These are phyloP conservation scores for Melozone crissalis DNA, from an alignment of 2,113 vertebrate species.

Conservation along the genomic window DNA sequence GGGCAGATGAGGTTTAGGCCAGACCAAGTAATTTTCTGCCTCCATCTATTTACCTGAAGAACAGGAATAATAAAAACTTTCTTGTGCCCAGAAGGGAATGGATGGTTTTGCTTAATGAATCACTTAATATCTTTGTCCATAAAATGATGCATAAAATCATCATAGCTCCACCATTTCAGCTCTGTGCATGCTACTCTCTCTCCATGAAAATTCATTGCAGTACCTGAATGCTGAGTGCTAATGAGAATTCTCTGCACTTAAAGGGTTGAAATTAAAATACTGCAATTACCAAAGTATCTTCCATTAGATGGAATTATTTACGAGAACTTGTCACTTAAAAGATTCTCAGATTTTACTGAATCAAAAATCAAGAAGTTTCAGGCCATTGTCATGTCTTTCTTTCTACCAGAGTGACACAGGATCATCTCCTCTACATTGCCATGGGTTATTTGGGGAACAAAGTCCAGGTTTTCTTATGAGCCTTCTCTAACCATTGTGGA, in stretches of 20 bases:
- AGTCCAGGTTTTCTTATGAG: not conserved
- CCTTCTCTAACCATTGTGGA: not conserved
- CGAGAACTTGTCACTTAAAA: constrained; percentile 48
- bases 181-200: not conserved
- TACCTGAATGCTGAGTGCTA: not conserved
- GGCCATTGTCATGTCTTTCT: not conserved
- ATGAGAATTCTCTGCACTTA: constrained; percentile 46
- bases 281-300: not conserved
- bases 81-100: not conserved
- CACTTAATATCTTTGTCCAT: not conserved
- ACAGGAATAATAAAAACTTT: not conserved
- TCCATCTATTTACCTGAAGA: not conserved
- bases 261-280: constrained; percentile 53
- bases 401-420: not conserved
- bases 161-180: not conserved
- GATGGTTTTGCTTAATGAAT: not conserved
- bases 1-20: not conserved
- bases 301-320: constrained; percentile 60
- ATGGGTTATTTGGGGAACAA: not conserved
- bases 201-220: constrained; percentile 41
- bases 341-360: not conserved
- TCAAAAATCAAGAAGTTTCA: not conserved
- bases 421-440: not conserved
- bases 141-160: not conserved
- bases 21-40: not conserved